Evolutionary conservation across 2,888 invertebrate species (phyloP), one percentile per base, ranked within the genome.

Genomic region (Euplexia lucipara): DNA sequence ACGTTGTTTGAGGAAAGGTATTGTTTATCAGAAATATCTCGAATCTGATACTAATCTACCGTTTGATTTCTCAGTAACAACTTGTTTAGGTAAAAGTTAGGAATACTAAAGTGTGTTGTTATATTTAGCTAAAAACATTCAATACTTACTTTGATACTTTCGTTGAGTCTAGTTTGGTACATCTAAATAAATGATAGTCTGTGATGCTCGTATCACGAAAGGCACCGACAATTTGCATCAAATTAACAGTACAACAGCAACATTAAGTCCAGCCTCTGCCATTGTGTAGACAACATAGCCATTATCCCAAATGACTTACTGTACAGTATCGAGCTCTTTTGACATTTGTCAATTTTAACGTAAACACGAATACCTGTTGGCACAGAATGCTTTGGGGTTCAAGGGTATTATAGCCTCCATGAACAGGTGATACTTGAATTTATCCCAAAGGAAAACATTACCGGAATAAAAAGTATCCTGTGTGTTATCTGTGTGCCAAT

Each of bases 181-280:
- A 30, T 10, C 7, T 14, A 26, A 63, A 61, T 63, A 48, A 30
- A 42, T 34, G 20, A n/a, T 48, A 14, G 22, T 41, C 10, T n/a
- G 22, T 61, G 34, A 8, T 9, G 60, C 8, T 34, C 22, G 12
- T 14, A 37, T 39, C 22, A 57, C 8, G 20, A 30, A 44, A 34
- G 9, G 42, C 10, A 64, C 34, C 32, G 42, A 35, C 53, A 52
- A 59, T 73, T 62, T 66, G 48, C 48, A 54, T 66, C 44, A 10
- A 63, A 51, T 58, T 53, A 62, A 41, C 56, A 44, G 37, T 34
- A 49, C 48, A 62, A 62, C 39, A 32, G 22, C n/a, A n/a, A 37
- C 20, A 41, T 44, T 6, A 49, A 14, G 26, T 20, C 42, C 42
- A 63, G 34, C 48, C 9, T 9, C 9, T 2, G 0, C 35, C 22